These are phyloP conservation scores for Staurois parvus DNA, from an alignment of 2,797 vertebrate species.

Conservation along the genomic window DNA sequence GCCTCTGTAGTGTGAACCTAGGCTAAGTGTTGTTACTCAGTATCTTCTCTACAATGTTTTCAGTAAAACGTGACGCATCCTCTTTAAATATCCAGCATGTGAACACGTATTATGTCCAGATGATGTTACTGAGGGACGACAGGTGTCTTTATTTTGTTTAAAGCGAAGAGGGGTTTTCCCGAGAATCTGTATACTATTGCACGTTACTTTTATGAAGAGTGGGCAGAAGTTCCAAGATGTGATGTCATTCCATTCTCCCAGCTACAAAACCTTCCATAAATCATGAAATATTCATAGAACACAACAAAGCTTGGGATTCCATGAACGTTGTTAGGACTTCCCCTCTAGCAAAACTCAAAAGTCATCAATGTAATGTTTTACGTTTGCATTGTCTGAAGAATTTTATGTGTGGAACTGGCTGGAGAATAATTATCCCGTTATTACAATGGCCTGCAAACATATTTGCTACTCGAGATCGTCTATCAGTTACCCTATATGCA, in stretches of 20 bases:
- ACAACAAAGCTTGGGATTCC: constrained; percentile 25
- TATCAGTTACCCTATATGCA: background rate
- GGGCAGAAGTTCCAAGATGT: background rate
- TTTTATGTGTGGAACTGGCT: background rate
- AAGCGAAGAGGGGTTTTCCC: background rate
- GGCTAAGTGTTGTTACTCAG: too few species aligned
- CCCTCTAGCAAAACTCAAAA: background rate
- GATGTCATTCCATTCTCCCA: background rate
- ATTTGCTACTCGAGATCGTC: background rate
- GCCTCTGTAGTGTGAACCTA: too few species aligned
- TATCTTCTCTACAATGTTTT: too few species aligned
- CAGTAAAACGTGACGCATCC: too few species aligned
- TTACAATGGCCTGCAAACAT: background rate
- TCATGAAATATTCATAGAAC: constrained; percentile 35
- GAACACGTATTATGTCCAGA: too few species aligned
- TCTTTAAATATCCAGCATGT: too few species aligned
- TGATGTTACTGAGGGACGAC: too few species aligned
- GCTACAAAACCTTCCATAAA: background rate
- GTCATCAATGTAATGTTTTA: background rate
- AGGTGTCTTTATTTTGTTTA: background rate
- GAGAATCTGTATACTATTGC: background rate
- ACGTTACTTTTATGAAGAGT: background rate
- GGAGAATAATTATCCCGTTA: background rate
- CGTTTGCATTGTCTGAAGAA: background rate
- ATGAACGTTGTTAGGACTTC: background rate